A percentile compares a stretch with the other conserved stretches of the same genome.
Evolutionary conservation across 2,797 vertebrate species (phyloP).

Genomic region (Anabacerthia variegaticeps): DNA sequence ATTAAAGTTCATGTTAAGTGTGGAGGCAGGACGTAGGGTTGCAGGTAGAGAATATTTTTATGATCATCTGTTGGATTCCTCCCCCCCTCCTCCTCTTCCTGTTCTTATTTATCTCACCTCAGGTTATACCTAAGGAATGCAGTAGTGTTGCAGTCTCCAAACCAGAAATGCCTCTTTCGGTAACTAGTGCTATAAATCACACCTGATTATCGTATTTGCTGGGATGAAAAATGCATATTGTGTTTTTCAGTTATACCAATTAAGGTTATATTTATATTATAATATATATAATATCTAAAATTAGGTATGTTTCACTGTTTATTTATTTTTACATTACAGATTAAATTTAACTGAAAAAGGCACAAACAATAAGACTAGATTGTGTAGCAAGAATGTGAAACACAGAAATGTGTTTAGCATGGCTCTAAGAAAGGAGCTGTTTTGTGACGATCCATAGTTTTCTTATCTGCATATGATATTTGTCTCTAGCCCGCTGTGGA

Average conservation of each 20-base stretch:
- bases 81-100: fast-evolving
- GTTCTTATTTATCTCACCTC: slow-evolving; percentile 12
- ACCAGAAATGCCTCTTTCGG: slow-evolving; percentile 33
- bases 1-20: slow-evolving; percentile 46
- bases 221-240: background rate
- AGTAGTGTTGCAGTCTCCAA: background rate
- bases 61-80: background rate
- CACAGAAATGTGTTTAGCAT: background rate
- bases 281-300: background rate
- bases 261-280: slow-evolving; percentile 21
- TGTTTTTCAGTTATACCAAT: slow-evolving; percentile 26
- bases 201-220: slow-evolving; percentile 17
- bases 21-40: background rate
- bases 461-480: background rate
- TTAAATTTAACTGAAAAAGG: background rate
- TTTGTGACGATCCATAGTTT: background rate
- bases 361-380: background rate
- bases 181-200: slow-evolving; percentile 48
- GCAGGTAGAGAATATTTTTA: background rate
- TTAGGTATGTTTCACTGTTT: background rate
- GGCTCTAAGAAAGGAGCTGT: background rate
- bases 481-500: background rate
- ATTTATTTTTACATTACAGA: background rate
- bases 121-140: slow-evolving; percentile 5
- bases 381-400: background rate